Conservation (phyloP, 2,888 invertebrate genomes). For the Antheraea yamamai region DNA sequence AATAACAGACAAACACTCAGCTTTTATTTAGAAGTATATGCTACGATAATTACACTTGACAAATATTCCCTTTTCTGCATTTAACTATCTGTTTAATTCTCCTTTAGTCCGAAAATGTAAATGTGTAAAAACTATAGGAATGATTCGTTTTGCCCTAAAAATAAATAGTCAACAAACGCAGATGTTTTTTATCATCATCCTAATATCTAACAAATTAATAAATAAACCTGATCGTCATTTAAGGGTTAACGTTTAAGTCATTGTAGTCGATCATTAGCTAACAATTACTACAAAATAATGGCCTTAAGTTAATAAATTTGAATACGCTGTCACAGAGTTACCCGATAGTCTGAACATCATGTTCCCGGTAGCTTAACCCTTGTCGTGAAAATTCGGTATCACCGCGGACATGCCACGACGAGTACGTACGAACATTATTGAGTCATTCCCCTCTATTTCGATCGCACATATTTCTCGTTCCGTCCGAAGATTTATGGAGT, state of each 20-base stretch:
- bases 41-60: background rate
- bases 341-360: background rate
- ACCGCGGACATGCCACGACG: conserved; percentile 22
- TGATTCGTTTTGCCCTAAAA: no score
- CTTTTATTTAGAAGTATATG: background rate
- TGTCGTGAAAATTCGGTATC: conserved; percentile 21
- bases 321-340: background rate
- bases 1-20: no score
- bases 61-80: background rate
- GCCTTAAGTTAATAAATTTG: background rate
- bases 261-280: background rate
- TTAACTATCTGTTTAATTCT: background rate
- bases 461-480: conserved; percentile 30
- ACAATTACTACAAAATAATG: background rate
- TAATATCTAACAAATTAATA: no score
- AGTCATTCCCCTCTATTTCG: conserved; percentile 26
- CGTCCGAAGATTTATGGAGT: conserved; percentile 27
- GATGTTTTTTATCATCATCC: no score
- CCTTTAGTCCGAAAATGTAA: no score
- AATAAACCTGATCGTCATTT: no score
- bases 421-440: conserved; percentile 24
- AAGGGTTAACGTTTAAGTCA: background rate
- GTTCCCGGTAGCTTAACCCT: conserved; percentile 9
- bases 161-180: no score
- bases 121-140: no score